Evolutionary conservation across 2,797 vertebrate species (phyloP).

Genomic region (Alcedo atthis): DNA sequence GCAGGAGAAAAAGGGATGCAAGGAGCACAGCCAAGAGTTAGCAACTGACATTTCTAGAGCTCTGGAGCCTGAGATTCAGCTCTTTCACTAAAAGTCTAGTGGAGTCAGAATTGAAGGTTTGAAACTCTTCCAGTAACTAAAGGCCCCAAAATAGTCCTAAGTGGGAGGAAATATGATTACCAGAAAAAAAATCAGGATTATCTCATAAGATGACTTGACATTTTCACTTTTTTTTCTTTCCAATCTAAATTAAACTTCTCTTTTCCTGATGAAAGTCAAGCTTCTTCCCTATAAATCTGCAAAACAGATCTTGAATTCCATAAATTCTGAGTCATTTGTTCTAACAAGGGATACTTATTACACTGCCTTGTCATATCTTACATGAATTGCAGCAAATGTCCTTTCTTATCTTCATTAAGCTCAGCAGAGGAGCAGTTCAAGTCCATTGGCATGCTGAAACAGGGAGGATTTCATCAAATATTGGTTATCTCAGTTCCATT

Average conservation of each 20-base stretch:
- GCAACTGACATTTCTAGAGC: neutral
- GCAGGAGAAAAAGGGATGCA: neutral
- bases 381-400: neutral
- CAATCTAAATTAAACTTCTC: neutral
- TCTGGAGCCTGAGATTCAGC: neutral
- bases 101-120: neutral
- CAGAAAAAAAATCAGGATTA: neutral
- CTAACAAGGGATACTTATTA: neutral
- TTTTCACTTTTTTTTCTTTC: neutral
- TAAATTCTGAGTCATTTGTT: neutral
- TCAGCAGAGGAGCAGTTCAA: neutral
- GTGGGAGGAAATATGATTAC: neutral
- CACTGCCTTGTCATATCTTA: neutral
- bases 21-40: neutral
- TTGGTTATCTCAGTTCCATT: neutral
- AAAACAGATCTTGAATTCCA: neutral
- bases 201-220: neutral
- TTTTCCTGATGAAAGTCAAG: neutral
- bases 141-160: neutral
- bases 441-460: neutral
- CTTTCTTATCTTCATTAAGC: neutral
- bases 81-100: neutral
- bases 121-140: conserved; percentile 6
- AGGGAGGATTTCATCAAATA: neutral
- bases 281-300: neutral